These are phyloP conservation scores for Heliothis peltigera DNA, from an alignment of 2,888 invertebrate genomes.

Conservation along the genomic window DNA sequence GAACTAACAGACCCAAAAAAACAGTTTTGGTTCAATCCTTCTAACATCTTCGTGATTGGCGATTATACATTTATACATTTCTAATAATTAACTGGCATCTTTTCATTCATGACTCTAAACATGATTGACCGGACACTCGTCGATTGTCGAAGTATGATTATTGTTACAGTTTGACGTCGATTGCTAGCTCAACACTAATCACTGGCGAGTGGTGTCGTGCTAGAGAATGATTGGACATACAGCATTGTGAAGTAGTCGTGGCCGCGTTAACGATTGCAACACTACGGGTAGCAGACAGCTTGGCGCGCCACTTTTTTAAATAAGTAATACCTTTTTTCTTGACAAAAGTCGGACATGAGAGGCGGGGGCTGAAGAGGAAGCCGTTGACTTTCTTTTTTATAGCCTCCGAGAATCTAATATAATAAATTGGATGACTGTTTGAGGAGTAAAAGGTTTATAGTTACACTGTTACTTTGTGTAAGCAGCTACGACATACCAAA, in stretches of 20 bases:
- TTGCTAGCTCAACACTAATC: slow-evolving; percentile 61
- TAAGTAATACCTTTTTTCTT: slow-evolving; percentile 77
- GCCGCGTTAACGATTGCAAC: slow-evolving; percentile 72
- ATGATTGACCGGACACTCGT: slow-evolving; percentile 18
- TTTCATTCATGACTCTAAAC: slow-evolving; percentile 28
- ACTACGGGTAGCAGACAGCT: slow-evolving; percentile 83
- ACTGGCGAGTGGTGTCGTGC: slow-evolving; percentile 36
- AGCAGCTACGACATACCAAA: slow-evolving; percentile 4
- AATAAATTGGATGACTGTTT: slow-evolving; percentile 75
- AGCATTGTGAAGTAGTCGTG: slow-evolving; percentile 66
- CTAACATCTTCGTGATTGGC: neutral
- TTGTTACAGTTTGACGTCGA: slow-evolving; percentile 54
- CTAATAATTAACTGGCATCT: neutral
- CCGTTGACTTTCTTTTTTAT: slow-evolving; percentile 87
- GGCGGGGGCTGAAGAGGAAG: slow-evolving; percentile 75
- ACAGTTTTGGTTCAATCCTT: neutral
- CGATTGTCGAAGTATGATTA: slow-evolving; percentile 22
- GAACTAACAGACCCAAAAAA: neutral
- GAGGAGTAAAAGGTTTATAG: slow-evolving; percentile 66
- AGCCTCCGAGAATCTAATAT: slow-evolving; percentile 78
- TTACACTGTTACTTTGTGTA: slow-evolving; percentile 47
- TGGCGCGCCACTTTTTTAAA: slow-evolving; percentile 87
- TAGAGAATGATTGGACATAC: slow-evolving; percentile 64
- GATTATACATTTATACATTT: slow-evolving; percentile 6
- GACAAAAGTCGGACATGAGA: slow-evolving; percentile 78